These are phyloP conservation scores for Cyprinus carpio DNA, from an alignment of 2,113 vertebrate species.

Conservation along the genomic window DNA sequence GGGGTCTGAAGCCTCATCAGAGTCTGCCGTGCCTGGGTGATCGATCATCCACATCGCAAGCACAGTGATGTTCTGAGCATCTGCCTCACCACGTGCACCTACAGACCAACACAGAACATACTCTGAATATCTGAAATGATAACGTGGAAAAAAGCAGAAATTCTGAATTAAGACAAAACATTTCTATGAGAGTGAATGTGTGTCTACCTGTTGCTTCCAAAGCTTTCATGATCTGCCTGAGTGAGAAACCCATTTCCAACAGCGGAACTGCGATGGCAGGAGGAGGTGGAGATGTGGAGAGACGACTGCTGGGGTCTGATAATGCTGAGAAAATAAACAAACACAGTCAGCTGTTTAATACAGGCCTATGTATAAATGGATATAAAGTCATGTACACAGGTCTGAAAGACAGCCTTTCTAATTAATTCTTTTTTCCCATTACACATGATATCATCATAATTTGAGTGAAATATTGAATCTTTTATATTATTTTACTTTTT, in stretches of 20 bases:
- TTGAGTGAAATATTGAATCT: too few relatives aligned
- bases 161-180: neutral
- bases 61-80: conserved; percentile 96
- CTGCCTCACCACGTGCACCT: conserved; percentile 93
- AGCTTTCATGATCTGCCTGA: conserved; percentile 94
- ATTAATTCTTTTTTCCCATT: neutral
- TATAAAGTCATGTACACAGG: too few relatives aligned
- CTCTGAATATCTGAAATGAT: neutral
- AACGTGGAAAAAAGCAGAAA: neutral
- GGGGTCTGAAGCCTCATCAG: conserved; percentile 81
- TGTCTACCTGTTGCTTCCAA: conserved; percentile 93
- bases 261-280: conserved; percentile 95
- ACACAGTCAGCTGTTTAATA: neutral
- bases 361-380: neutral
- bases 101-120: neutral
- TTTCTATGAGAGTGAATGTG: neutral
- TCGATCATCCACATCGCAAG: conserved; percentile 99
- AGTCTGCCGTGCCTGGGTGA: conserved; percentile 88
- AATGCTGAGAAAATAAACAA: conserved; percentile 73
- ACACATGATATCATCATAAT: too few relatives aligned
- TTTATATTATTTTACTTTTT: too few relatives aligned
- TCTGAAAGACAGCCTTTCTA: neutral
- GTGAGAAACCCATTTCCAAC: conserved; percentile 96
- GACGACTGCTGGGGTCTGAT: conserved; percentile 95
- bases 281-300: conserved; percentile 95